These are phyloP conservation scores for Phortica magna DNA, from an alignment of 2,888 invertebrate genomes.

Conservation along the genomic window DNA sequence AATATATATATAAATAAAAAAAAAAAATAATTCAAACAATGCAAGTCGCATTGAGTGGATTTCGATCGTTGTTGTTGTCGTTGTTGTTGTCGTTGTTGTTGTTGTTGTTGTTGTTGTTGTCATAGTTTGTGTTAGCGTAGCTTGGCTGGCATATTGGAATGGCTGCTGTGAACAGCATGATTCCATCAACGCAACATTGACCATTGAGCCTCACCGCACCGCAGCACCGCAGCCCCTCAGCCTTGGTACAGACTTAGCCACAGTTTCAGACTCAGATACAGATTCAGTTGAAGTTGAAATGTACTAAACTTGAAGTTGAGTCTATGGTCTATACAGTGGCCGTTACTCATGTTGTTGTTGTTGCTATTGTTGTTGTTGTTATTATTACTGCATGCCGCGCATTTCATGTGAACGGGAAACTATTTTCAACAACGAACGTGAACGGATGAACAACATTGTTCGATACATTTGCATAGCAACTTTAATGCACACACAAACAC, in stretches of 20 bases:
- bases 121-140: background rate
- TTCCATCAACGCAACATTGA: conserved; percentile 54
- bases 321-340: background rate
- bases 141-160: conserved; percentile 8
- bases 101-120: background rate
- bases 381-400: background rate
- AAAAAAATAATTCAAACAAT: conserved; percentile 5
- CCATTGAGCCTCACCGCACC: conserved; percentile 41
- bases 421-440: conserved; percentile 4
- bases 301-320: background rate
- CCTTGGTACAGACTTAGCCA: too few relatives aligned
- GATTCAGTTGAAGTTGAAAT: too few relatives aligned
- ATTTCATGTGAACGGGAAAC: conserved; percentile 27
- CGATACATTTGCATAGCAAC: conserved; percentile 8
- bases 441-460: background rate
- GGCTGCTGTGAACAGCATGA: conserved; percentile 64
- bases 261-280: too few relatives aligned
- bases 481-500: background rate
- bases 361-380: background rate
- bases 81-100: background rate
- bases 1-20: background rate
- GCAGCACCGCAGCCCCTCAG: background rate
- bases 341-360: conserved; percentile 4
- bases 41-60: conserved; percentile 2
- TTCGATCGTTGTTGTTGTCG: background rate